Evolutionary conservation across 2,797 vertebrate genomes (phyloP), one percentile per base, ranked within the genome.

Genomic region (Malacoraja senta): DNA sequence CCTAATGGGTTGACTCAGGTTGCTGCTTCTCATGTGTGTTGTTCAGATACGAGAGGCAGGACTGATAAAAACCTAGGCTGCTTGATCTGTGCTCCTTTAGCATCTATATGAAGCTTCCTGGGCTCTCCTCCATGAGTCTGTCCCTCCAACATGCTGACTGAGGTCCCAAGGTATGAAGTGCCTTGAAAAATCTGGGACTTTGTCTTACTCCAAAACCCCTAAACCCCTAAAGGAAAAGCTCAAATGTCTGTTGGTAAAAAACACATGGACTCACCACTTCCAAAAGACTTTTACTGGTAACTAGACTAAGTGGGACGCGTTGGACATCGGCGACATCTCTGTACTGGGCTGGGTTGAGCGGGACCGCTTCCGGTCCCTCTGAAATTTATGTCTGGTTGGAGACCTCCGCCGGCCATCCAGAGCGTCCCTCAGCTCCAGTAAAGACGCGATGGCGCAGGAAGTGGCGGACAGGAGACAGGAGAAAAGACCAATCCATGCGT

Each of bases 91-190:
- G 58, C 53, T 58, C 26, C 61, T 61, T 32, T 86, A 17, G 61
- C 29, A 3, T 8, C 3, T 13, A 15, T 1, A 0, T 15, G n/a
- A 15, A 29, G 1, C 63, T 86, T 61, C 58, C 0, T 1, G 3
- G 12, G 3, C 26, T 17, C 53, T 63, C 58, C 13, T 32, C 0
- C 4, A 1, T 6, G 58, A 29, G 13, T 19, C 29, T n/a, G 61
- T 32, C 13, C 6, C 58, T 1, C 3, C 3, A 13, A 15, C 13
- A 86, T 2, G 13, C 83, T 83, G 19, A 8, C 78, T 80, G 24
- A 0, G 44, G 9, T 10, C 17, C 10, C 21, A 83, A 83, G 58
- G 9, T 29, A 4, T 1, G 26, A 84, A 1, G 6, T 32, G 3
- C 29, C 15, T 29, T 63, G 29, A 83, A 78, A 35, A 35, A 24